Percentiles rank a stretch among this genome's conserved stretches.
phyloP scores from a whole-genome alignment of 2,797 vertebrate species.

The Pseudotriccus pelzelni region DNA sequence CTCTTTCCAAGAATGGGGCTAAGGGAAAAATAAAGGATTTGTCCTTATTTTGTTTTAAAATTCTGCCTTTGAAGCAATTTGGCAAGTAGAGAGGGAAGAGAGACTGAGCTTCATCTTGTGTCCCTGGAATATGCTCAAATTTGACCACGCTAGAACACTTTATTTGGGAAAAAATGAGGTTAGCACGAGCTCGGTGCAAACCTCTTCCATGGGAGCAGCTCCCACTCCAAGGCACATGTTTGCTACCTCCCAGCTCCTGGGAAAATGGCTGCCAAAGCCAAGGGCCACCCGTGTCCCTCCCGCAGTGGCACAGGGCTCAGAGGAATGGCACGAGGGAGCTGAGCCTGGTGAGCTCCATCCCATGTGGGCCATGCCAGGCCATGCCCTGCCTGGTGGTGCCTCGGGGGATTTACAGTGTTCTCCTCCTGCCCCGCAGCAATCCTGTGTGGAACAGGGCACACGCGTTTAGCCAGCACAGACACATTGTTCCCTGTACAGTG shows the following conservation, averaged over 20 bases:
- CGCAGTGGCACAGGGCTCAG: fast-evolving
- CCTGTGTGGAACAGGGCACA: not conserved
- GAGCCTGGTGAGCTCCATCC: not conserved
- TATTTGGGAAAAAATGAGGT: constrained; percentile 46
- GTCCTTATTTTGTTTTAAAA: constrained; percentile 21
- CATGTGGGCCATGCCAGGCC: not conserved
- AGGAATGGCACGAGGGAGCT: not conserved
- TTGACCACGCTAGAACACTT: constrained; percentile 43
- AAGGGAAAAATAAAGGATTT: not conserved
- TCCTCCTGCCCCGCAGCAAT: not conserved
- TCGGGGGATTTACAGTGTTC: fast-evolving
- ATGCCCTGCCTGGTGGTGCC: not conserved
- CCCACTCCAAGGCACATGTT: fast-evolving
- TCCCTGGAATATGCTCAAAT: constrained; percentile 52
- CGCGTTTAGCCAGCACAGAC: fast-evolving
- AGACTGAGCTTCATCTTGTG: constrained; percentile 20
- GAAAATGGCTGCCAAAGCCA: fast-evolving
- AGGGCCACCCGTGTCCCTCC: not conserved
- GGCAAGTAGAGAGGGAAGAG: constrained; percentile 25
- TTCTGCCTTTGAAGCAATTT: constrained; percentile 42
- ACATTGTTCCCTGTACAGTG: not conserved
- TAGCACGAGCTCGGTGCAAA: not conserved
- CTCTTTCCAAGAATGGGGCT: not conserved
- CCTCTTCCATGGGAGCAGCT: not conserved
- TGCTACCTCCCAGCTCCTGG: not conserved